Conservation (phyloP, 2,113 vertebrate species). For the Mesocricetus auratus region DNA sequence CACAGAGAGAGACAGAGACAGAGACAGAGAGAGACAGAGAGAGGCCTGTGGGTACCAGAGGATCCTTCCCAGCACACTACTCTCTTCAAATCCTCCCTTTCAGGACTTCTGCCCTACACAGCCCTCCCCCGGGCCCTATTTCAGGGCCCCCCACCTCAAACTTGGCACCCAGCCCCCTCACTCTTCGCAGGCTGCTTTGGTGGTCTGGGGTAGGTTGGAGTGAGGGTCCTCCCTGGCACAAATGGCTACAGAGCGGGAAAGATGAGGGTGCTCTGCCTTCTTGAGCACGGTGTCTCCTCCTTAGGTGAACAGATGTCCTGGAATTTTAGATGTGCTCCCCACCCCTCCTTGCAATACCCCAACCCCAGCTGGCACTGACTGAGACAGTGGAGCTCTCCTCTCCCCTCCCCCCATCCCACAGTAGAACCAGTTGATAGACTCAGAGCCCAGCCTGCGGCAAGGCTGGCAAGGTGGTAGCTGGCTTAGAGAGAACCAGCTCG, state of each 20-base stretch:
- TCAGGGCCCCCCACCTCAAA: neutral
- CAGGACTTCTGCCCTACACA: neutral
- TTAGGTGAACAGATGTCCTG: constrained; percentile 93
- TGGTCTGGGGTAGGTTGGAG: neutral
- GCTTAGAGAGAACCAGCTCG: fast-evolving
- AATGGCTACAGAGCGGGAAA: neutral
- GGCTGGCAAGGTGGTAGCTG: neutral
- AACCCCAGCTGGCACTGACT: constrained; percentile 88
- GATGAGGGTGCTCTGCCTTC: constrained; percentile 59
- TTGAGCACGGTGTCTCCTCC: constrained; percentile 53
- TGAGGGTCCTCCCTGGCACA: neutral
- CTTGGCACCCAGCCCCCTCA: neutral
- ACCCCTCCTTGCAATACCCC: constrained; percentile 81
- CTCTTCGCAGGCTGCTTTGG: neutral
- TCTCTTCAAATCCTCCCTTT: neutral
- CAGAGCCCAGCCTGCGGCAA: neutral
- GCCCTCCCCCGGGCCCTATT: neutral
- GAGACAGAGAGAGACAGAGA: too few species aligned
- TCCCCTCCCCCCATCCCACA: constrained; percentile 81
- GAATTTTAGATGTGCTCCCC: constrained; percentile 92
- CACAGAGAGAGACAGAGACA: too few species aligned
- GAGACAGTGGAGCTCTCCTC: constrained; percentile 89
- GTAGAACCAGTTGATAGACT: constrained; percentile 77
- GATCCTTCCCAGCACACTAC: neutral
- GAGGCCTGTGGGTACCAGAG: too few species aligned